Percentiles rank a stretch among this genome's conserved stretches.
phyloP scores from a whole-genome alignment of 2,888 invertebrate genomes.

The Trissonchulus latispiculum region DNA sequence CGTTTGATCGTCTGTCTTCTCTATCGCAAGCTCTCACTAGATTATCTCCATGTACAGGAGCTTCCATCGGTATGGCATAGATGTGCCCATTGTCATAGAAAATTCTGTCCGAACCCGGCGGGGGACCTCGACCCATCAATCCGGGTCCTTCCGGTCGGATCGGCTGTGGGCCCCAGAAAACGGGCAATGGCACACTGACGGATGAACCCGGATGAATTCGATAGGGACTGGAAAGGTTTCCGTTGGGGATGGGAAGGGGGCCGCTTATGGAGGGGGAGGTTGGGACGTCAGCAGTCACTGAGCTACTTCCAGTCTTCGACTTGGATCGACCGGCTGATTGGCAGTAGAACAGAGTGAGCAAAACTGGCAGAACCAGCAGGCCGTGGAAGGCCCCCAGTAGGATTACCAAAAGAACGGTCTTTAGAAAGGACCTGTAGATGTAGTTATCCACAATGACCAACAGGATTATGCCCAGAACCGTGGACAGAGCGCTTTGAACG shows the following conservation, averaged over 20 bases:
- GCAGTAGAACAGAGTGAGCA: slow-evolving; percentile 37
- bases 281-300: too few relatives aligned
- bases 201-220: too few relatives aligned
- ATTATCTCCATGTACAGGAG: not conserved
- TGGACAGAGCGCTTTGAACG: slow-evolving; percentile 78
- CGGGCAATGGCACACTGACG: too few relatives aligned
- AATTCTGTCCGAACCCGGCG: not conserved
- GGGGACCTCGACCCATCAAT: not conserved
- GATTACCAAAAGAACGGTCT: slow-evolving; percentile 87
- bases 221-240: too few relatives aligned
- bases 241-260: too few relatives aligned
- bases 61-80: not conserved
- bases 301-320: too few relatives aligned
- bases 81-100: not conserved
- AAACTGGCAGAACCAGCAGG: slow-evolving; percentile 67
- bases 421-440: slow-evolving; percentile 75
- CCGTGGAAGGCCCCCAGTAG: slow-evolving; percentile 89
- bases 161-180: too few relatives aligned
- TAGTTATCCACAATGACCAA: slow-evolving; percentile 78
- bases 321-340: not conserved
- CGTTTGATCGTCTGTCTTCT: not conserved
- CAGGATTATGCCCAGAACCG: slow-evolving; percentile 76
- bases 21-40: not conserved
- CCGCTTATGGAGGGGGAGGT: too few relatives aligned
- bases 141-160: not conserved